A percentile compares a stretch with the other conserved stretches of the same genome.
Conservation (phyloP, 2,797 vertebrate genomes). For the Gallinago solitaria region DNA sequence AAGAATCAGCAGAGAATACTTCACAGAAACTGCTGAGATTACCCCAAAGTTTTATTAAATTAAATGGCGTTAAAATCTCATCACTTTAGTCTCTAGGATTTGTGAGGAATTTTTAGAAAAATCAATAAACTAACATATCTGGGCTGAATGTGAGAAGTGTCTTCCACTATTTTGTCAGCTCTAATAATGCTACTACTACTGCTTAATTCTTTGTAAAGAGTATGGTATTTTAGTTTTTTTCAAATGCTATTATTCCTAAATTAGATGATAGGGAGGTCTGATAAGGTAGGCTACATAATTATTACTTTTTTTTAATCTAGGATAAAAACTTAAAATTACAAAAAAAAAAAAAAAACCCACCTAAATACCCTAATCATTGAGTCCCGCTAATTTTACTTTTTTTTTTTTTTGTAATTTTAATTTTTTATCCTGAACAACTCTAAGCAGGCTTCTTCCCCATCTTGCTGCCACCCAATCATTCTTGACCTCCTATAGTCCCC, state of each 20-base stretch:
- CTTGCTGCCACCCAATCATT: neutral
- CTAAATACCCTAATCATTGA: too few relatives aligned
- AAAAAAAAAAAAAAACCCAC: too few relatives aligned
- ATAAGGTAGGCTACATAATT: neutral
- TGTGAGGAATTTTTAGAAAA: neutral
- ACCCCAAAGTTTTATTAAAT: neutral
- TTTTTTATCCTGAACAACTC: neutral
- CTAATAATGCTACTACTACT: neutral
- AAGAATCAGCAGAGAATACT: neutral
- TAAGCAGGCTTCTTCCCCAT: neutral
- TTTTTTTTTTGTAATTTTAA: too few relatives aligned
- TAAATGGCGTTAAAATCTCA: neutral
- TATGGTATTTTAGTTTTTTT: neutral
- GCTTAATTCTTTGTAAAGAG: neutral
- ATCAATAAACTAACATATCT: neutral
- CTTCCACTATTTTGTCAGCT: neutral
- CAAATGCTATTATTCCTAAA: neutral
- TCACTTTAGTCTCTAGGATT: neutral
- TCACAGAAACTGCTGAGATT: neutral
- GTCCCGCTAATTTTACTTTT: too few relatives aligned
- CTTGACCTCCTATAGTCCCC: neutral
- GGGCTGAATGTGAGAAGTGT: neutral
- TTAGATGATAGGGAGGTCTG: neutral
- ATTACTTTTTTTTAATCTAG: neutral
- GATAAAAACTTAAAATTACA: neutral